Evolutionary conservation across 2,888 invertebrate species (phyloP).

Genomic region (Machimus atricapillus): DNA sequence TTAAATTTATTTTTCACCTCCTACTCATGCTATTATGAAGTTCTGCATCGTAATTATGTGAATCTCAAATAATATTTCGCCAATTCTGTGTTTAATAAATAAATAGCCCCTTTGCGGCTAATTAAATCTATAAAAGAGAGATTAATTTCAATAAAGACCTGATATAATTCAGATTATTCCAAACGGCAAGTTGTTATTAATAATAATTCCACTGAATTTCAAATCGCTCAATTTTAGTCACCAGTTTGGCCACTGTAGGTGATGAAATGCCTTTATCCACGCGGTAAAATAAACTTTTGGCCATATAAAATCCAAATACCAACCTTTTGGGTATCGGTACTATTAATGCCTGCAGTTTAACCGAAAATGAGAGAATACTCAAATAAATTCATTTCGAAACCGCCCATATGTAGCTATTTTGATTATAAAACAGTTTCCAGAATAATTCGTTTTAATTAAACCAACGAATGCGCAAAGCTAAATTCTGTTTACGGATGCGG

Average conservation of each 20-base stretch:
- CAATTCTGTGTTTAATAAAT: neutral
- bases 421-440: neutral
- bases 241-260: neutral
- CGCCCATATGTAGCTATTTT: neutral
- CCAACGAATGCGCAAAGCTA: neutral
- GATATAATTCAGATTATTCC: neutral
- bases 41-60: too few species aligned
- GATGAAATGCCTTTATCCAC: neutral
- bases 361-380: neutral
- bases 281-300: neutral
- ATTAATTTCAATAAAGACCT: neutral
- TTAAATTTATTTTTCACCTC: too few species aligned
- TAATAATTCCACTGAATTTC: neutral
- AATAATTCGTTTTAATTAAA: conserved; percentile 4
- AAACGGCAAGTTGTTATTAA: neutral
- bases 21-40: too few species aligned
- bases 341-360: neutral
- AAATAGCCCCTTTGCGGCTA: neutral
- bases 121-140: neutral
- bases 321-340: neutral
- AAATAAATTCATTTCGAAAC: conserved; percentile 1
- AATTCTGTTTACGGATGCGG: neutral
- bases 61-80: too few species aligned
- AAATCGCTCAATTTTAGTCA: neutral
- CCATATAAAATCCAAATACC: neutral